Evolutionary conservation across 2,888 invertebrate genomes (phyloP).

Genomic region (Hydraecia micacea): DNA sequence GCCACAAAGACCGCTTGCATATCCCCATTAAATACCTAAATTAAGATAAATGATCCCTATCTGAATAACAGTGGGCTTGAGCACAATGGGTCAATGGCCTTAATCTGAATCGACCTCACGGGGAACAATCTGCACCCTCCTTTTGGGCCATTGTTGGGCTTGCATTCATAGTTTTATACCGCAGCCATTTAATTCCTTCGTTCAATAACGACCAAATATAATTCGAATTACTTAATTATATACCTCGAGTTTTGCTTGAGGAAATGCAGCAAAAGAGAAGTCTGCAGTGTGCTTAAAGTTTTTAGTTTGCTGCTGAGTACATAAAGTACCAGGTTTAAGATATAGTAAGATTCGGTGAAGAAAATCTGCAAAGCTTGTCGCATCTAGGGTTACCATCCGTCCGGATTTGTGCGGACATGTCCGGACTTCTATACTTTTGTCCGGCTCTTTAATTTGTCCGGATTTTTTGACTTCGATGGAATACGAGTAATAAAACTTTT

Average conservation of each 20-base stretch:
- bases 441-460: no score
- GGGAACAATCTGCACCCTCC: conserved; percentile 45
- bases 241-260: background rate
- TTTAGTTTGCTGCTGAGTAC: background rate
- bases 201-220: conserved; percentile 29
- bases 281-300: background rate
- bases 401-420: no score
- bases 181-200: conserved; percentile 10
- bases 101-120: conserved; percentile 30
- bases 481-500: no score
- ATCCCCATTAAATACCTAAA: conserved; percentile 38
- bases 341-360: no score
- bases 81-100: conserved; percentile 51
- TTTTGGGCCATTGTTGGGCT: conserved; percentile 33
- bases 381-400: no score
- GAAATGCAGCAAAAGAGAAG: background rate
- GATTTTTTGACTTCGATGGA: no score
- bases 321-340: background rate
- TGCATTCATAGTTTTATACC: conserved; percentile 52
- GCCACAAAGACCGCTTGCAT: conserved; percentile 29
- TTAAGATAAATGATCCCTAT: conserved; percentile 48
- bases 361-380: no score
- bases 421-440: no score
- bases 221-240: conserved; percentile 21
- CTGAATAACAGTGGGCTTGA: conserved; percentile 28